phyloP scores from a whole-genome alignment of 2,797 vertebrate species.

The Paedocypris micromegethes region DNA sequence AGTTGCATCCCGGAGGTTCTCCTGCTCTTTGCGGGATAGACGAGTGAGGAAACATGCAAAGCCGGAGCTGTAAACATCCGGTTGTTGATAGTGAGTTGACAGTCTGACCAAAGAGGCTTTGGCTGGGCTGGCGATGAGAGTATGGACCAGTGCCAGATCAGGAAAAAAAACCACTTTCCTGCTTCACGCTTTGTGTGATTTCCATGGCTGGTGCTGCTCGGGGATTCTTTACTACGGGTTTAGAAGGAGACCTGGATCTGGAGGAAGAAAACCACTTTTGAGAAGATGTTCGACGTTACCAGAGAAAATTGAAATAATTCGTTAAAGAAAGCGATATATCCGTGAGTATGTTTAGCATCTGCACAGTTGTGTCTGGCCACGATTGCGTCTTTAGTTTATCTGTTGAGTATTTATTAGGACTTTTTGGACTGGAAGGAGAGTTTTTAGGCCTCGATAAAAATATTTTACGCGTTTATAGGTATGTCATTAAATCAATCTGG shows the following conservation, averaged over 20 bases:
- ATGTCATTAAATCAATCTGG: too few relatives aligned
- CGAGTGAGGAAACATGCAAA: slow-evolving; percentile 22
- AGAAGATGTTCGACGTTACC: background rate
- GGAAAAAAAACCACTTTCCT: slow-evolving; percentile 9
- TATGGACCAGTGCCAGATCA: slow-evolving; percentile 31
- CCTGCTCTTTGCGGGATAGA: slow-evolving; percentile 5
- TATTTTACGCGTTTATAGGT: too few relatives aligned
- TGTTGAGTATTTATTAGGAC: too few relatives aligned
- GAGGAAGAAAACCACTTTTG: background rate
- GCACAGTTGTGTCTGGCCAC: background rate
- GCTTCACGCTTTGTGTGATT: slow-evolving; percentile 17
- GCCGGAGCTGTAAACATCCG: slow-evolving; percentile 48
- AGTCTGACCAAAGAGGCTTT: slow-evolving; percentile 26
- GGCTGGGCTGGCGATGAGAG: slow-evolving; percentile 14
- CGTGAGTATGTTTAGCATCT: background rate
- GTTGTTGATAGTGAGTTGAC: slow-evolving; percentile 33
- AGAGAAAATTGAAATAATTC: background rate
- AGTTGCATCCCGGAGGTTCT: background rate
- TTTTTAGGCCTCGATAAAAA: too few relatives aligned
- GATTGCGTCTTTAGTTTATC: too few relatives aligned
- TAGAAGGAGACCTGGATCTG: background rate
- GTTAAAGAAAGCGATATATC: too few relatives aligned
- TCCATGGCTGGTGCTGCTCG: background rate
- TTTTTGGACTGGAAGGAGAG: too few relatives aligned
- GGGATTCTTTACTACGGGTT: background rate